phyloP scores from a whole-genome alignment of 2,797 vertebrate species.

The Pitangus sulphuratus region DNA sequence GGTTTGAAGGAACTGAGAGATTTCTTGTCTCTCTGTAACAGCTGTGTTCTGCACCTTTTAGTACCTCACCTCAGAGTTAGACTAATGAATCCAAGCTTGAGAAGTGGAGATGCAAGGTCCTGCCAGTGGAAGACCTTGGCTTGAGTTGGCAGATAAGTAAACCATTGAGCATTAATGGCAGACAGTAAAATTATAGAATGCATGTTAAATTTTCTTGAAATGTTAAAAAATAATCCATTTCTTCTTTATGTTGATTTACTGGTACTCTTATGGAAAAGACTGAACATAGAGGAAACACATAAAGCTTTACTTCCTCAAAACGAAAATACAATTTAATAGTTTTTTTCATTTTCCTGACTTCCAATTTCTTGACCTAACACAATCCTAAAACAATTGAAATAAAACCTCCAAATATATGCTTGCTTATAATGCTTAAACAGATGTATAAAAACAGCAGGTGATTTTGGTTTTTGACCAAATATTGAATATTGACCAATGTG shows the following conservation, averaged over 20 bases:
- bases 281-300: neutral
- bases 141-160: neutral
- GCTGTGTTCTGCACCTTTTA: neutral
- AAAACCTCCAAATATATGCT: neutral
- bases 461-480: neutral
- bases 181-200: neutral
- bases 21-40: neutral
- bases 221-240: neutral
- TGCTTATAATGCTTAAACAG: neutral
- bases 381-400: neutral
- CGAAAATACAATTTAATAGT: neutral
- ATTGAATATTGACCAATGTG: neutral
- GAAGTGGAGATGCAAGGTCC: neutral
- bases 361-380: neutral
- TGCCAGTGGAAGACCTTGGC: neutral
- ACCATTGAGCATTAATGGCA: neutral
- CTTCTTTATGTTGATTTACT: neutral
- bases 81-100: neutral
- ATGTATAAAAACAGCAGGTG: neutral
- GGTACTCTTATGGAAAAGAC: neutral
- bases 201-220: neutral
- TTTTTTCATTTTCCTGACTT: neutral
- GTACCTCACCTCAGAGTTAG: neutral
- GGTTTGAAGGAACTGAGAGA: neutral
- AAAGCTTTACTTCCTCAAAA: neutral